Conservation (phyloP, 2,888 invertebrate genomes). For the Metalampra italica region DNA sequence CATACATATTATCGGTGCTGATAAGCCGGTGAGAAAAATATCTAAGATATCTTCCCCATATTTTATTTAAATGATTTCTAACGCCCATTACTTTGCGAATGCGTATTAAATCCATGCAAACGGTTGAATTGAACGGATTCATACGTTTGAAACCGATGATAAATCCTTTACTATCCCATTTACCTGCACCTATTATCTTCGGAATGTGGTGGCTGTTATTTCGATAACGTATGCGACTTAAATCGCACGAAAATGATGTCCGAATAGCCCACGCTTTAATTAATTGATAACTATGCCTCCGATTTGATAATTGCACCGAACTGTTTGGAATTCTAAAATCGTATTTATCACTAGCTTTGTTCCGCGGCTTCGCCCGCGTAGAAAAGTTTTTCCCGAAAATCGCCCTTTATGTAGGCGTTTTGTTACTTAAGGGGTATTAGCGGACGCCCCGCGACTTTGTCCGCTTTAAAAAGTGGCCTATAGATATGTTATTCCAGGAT, state of each 20-base stretch:
- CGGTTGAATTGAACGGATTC: not conserved
- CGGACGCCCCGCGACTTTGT: no score
- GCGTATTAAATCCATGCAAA: constrained; percentile 1
- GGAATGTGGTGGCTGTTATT: not conserved
- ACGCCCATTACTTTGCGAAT: constrained; percentile 3
- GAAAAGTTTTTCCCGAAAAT: no score
- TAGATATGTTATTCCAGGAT: no score
- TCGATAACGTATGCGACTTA: constrained; percentile 1
- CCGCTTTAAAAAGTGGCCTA: no score
- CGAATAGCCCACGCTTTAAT: not conserved
- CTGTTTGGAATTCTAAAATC: not conserved
- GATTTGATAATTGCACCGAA: not conserved
- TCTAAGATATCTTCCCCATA: not conserved
- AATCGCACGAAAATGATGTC: not conserved
- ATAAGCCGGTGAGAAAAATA: no score
- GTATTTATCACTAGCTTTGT: no score
- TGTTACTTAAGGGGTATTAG: no score
- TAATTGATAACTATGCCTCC: not conserved
- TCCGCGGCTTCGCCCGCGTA: no score
- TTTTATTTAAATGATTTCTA: not conserved
- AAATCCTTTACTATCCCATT: not conserved
- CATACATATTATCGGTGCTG: no score
- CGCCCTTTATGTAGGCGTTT: no score
- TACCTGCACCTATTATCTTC: constrained; percentile 4
- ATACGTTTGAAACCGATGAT: not conserved